These are phyloP conservation scores for Athetis lepigone DNA, from an alignment of 2,888 invertebrate genomes.

Conservation along the genomic window DNA sequence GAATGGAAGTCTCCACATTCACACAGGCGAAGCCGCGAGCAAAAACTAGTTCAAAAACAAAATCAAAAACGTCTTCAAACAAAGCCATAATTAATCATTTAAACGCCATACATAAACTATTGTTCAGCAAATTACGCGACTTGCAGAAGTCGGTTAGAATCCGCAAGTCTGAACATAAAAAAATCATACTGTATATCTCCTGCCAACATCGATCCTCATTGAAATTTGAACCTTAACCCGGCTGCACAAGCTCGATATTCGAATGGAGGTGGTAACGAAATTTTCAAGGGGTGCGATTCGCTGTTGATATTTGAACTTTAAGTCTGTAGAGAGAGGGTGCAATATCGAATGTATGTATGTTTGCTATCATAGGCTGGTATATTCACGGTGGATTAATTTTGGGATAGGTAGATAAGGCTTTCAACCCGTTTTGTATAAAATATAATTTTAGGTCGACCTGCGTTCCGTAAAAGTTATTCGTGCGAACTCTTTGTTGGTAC, in stretches of 20 bases:
- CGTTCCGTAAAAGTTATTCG: constrained; percentile 14
- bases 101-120: constrained; percentile 42
- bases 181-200: constrained; percentile 65
- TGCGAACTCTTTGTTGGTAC: constrained; percentile 28
- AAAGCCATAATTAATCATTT: constrained; percentile 36
- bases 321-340: constrained; percentile 3
- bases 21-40: too few species aligned
- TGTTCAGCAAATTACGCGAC: constrained; percentile 49
- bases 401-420: constrained; percentile 30
- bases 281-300: constrained; percentile 22
- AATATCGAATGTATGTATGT: constrained; percentile 33
- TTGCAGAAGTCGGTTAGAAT: constrained; percentile 49
- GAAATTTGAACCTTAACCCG: constrained; percentile 50
- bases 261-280: constrained; percentile 12
- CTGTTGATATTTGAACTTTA: constrained; percentile 44
- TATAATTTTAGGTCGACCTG: constrained; percentile 50
- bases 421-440: neutral
- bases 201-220: constrained; percentile 36
- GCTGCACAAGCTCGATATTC: constrained; percentile 33
- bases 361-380: constrained; percentile 15
- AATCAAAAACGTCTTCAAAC: constrained; percentile 8
- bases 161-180: constrained; percentile 64
- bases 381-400: constrained; percentile 49
- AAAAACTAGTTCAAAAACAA: too few species aligned
- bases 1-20: too few species aligned